phyloP scores from a whole-genome alignment of 2,888 invertebrate species.

The Napeogenes inachia region DNA sequence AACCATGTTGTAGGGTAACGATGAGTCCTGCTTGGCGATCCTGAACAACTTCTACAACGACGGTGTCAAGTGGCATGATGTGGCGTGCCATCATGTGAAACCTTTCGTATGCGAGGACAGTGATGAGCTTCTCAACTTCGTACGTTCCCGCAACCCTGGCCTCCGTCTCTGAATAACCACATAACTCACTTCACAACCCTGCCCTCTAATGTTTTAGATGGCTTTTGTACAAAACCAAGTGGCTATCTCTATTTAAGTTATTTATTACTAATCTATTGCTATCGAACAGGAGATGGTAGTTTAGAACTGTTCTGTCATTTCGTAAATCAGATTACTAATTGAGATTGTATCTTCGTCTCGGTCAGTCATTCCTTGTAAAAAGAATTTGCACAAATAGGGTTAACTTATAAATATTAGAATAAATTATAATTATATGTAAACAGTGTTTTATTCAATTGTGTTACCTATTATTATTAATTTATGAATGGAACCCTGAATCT shows the following conservation, averaged over 20 bases:
- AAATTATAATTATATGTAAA: conserved; percentile 42
- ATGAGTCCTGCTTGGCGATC: conserved; percentile 92
- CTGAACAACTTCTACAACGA: conserved; percentile 95
- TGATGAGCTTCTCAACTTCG: conserved; percentile 92
- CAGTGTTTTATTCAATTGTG: conserved; percentile 12
- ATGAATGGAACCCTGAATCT: too few relatives aligned
- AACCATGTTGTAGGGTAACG: conserved; percentile 82
- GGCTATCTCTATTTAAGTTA: conserved; percentile 68
- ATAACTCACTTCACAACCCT: conserved; percentile 30
- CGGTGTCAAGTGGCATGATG: conserved; percentile 92
- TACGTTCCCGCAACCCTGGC: conserved; percentile 91
- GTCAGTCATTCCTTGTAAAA: conserved; percentile 61
- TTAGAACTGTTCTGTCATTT: conserved; percentile 10
- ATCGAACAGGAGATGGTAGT: conserved; percentile 5
- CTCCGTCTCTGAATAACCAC: conserved; percentile 81
- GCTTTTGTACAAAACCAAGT: conserved; percentile 72
- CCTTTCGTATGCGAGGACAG: conserved; percentile 95
- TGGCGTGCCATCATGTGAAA: conserved; percentile 90
- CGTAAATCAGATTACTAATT: conserved; percentile 14
- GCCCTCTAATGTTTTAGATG: conserved; percentile 55
- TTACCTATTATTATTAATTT: background rate
- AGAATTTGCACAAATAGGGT: conserved; percentile 66
- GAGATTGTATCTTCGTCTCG: conserved; percentile 17
- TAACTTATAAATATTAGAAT: conserved; percentile 62
- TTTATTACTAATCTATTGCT: conserved; percentile 50